Conservation (phyloP, 2,888 invertebrate species). For the Sinopyrophorus schimmeli region DNA sequence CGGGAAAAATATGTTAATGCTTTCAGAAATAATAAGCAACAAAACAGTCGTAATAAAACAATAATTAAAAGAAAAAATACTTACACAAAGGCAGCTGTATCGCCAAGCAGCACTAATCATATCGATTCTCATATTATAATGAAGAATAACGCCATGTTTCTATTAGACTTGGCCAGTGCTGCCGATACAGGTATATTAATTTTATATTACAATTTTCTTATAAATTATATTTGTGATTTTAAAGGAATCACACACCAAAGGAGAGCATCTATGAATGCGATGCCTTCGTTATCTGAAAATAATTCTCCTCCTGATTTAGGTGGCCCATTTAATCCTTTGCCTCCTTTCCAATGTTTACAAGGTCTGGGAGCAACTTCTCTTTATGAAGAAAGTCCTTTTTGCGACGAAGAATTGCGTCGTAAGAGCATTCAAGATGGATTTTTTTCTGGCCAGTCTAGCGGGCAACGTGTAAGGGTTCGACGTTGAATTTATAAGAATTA, state of each 20-base stretch:
- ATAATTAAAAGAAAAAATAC: constrained; percentile 42
- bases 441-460: constrained; percentile 43
- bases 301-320: constrained; percentile 60
- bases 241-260: constrained; percentile 43
- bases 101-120: constrained; percentile 48
- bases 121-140: constrained; percentile 68
- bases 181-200: constrained; percentile 58
- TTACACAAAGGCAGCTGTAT: constrained; percentile 39
- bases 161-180: constrained; percentile 85
- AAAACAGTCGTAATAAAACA: constrained; percentile 51
- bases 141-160: constrained; percentile 92
- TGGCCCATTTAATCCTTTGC: constrained; percentile 60
- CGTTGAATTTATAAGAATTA: constrained; percentile 4
- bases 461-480: constrained; percentile 52
- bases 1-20: constrained; percentile 71
- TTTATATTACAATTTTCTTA: too few relatives aligned
- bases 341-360: constrained; percentile 65
- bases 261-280: constrained; percentile 47
- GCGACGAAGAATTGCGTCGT: constrained; percentile 57
- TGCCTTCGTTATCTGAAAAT: constrained; percentile 62
- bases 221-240: constrained; percentile 3
- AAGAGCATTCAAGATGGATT: constrained; percentile 53
- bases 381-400: constrained; percentile 49
- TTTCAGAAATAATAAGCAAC: constrained; percentile 51
- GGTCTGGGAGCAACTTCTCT: constrained; percentile 54